Evolutionary conservation across 2,888 invertebrate genomes (phyloP), one percentile per base, ranked within the genome.

Genomic region (Deroplatys truncata): DNA sequence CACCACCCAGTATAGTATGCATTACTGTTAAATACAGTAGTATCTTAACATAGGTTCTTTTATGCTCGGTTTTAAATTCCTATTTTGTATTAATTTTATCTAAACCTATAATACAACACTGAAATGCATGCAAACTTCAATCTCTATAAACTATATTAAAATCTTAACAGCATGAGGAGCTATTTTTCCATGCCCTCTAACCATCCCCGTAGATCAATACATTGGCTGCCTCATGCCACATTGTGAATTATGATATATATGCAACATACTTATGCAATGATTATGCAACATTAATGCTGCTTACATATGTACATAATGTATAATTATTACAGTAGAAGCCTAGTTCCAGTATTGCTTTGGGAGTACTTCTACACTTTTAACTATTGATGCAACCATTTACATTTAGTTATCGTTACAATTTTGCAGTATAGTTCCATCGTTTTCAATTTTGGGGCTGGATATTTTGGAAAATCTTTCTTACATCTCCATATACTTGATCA

Each of bases 401-500:
- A 72, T 20, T 56, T 16, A 16, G 20, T 25, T 72, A 20, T 72
- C 4, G 56, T 72, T 25, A 72, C 20, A 72, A 72, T 56, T 56
- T 56, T 56, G 4, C 7, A 56, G 16, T 20, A 16, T 20, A 72
- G 9, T 20, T 72, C 16, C 35, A 13, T 85, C 7, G 28, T n/a
- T 16, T n/a, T 29, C 43, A 85, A 43, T 85, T 20, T 84, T 86
- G 84, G 0, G 56, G 25, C 28, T 88, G 85, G 15, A 88, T 85
- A 84, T 85, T 56, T 28, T 90, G 88, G 88, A 92, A 92, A 43
- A 91, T 90, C 31, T 90, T 92, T 91, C 94, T 94, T 0, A 96
- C 96, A 90, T 94, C 94, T 82, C 94, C 92, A 91, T 96, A 96
- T 1, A 98, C 98, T 91, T 96, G 93, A 1, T 96, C 95, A 0